These are phyloP conservation scores for Diploptera punctata DNA, from an alignment of 2,888 invertebrate species.

Conservation along the genomic window DNA sequence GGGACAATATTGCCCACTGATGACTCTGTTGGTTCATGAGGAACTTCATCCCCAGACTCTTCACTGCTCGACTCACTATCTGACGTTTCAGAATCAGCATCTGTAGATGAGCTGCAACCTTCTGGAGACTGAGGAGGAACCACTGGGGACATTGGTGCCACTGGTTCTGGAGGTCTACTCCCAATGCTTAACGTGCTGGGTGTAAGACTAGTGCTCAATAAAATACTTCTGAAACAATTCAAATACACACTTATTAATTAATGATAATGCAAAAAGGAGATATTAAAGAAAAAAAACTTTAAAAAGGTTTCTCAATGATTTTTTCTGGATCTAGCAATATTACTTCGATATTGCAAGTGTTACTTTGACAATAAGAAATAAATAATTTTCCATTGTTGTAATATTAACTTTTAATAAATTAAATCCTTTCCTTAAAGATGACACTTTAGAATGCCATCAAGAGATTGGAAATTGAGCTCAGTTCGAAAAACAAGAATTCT, in stretches of 20 bases:
- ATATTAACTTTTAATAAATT: too few species aligned
- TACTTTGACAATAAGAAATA: too few species aligned
- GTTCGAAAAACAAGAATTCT: too few species aligned
- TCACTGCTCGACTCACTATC: constrained; percentile 60
- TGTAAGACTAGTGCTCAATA: constrained; percentile 44
- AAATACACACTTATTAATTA: background rate
- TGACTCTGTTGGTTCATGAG: constrained; percentile 41
- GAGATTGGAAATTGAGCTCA: too few species aligned
- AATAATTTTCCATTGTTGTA: too few species aligned
- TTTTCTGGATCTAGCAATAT: too few species aligned
- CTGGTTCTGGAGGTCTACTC: constrained; percentile 25
- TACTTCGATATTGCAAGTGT: too few species aligned
- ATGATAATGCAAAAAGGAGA: background rate
- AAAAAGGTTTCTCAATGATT: background rate
- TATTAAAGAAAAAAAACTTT: background rate
- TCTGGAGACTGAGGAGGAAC: constrained; percentile 59
- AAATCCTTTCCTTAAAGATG: too few species aligned
- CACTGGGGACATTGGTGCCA: constrained; percentile 50
- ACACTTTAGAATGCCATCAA: too few species aligned
- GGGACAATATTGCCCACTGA: background rate
- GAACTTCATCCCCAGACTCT: constrained; percentile 59
- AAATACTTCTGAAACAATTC: background rate
- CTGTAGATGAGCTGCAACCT: constrained; percentile 53
- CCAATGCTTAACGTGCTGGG: constrained; percentile 15
- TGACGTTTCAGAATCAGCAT: constrained; percentile 64